A percentile compares a stretch with the other conserved stretches of the same genome.
Conservation (phyloP, 2,113 vertebrate species). For the Aplodontia rufa region DNA sequence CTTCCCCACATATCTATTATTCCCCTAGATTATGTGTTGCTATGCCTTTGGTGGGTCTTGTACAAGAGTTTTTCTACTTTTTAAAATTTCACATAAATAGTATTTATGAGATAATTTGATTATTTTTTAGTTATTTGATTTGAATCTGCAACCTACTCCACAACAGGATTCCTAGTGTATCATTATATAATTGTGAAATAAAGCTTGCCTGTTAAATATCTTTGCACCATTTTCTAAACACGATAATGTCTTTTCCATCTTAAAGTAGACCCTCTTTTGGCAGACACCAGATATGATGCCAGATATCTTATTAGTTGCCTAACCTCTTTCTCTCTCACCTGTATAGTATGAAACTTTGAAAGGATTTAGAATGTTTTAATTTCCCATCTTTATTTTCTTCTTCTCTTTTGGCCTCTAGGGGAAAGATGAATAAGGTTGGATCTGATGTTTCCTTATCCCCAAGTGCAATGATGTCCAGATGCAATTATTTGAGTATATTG, state of each 20-base stretch:
- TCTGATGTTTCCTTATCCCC: no score
- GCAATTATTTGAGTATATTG: neutral
- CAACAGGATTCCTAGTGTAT: neutral
- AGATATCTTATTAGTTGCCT: neutral
- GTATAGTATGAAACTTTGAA: neutral
- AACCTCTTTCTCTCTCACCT: neutral
- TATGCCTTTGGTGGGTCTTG: no score
- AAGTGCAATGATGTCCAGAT: neutral
- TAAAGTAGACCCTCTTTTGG: neutral
- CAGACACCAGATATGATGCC: no score
- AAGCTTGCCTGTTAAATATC: neutral
- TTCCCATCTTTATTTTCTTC: neutral
- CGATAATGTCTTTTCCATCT: neutral
- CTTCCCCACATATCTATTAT: no score
- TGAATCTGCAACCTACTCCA: neutral
- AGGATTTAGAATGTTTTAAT: neutral
- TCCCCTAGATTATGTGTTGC: no score
- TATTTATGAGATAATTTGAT: neutral
- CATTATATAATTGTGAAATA: neutral
- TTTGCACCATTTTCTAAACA: neutral
- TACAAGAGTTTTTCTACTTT: no score
- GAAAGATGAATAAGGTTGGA: neutral
- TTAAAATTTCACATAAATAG: neutral
- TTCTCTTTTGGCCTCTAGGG: neutral
- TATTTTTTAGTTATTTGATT: neutral